Conservation (phyloP, 2,113 vertebrate genomes). For the Muntiacus muntjak region DNA sequence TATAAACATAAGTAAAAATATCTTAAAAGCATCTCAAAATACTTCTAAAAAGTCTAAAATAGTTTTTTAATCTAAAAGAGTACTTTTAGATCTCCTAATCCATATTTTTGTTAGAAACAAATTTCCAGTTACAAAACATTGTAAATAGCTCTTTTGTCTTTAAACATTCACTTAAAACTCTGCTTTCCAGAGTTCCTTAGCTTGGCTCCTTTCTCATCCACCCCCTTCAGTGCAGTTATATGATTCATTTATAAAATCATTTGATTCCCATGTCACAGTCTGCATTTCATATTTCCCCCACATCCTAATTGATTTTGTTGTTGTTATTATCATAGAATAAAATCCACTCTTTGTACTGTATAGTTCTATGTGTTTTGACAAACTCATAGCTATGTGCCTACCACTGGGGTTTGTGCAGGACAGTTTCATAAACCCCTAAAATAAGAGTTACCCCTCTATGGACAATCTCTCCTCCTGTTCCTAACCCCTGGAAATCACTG, state of each 20-base stretch:
- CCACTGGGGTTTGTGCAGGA: not conserved
- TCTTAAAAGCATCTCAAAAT: not conserved
- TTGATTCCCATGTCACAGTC: not conserved
- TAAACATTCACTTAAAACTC: not conserved
- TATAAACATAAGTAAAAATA: not conserved
- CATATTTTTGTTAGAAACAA: not conserved
- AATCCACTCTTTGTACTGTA: not conserved
- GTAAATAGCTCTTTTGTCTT: not conserved
- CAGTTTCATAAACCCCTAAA: not conserved
- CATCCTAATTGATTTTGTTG: not conserved
- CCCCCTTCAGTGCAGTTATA: not conserved
- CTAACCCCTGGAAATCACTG: not conserved
- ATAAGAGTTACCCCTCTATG: not conserved
- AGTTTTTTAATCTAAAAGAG: not conserved
- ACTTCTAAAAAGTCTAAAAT: not conserved
- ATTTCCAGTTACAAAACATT: not conserved
- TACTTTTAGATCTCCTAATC: not conserved
- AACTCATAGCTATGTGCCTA: not conserved
- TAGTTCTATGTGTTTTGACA: not conserved
- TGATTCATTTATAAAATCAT: not conserved
- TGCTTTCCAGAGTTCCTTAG: not conserved
- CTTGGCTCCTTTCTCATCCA: not conserved
- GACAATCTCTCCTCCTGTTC: not conserved
- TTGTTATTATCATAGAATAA: not conserved
- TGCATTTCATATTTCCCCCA: not conserved